phyloP scores from a whole-genome alignment of 2,113 vertebrate species.

The Trinectes maculatus region DNA sequence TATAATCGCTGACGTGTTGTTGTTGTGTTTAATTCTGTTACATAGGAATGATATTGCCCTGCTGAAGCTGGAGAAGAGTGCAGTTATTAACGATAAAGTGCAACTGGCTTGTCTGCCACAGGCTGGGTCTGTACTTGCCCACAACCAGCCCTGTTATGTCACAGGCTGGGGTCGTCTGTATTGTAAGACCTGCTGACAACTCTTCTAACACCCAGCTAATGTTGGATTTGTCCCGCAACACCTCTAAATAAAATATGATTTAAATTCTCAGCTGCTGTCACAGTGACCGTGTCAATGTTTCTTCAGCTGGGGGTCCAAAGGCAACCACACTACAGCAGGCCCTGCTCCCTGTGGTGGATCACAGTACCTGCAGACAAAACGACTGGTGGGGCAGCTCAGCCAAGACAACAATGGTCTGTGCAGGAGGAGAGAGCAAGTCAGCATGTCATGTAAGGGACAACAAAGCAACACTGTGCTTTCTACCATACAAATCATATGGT shows the following conservation, averaged over 20 bases:
- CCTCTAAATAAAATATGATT: background rate
- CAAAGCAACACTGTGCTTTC: background rate
- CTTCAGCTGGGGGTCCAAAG: constrained; percentile 80
- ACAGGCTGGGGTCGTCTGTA: constrained; percentile 75
- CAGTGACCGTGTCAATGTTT: background rate
- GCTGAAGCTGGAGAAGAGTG: constrained; percentile 68
- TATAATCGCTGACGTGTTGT: background rate
- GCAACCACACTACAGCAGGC: constrained; percentile 84
- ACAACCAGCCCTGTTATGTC: constrained; percentile 71
- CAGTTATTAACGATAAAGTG: constrained; percentile 67
- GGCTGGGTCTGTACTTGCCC: constrained; percentile 33
- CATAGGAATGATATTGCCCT: constrained; percentile 74
- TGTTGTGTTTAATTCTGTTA: background rate
- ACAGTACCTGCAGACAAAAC: constrained; percentile 70
- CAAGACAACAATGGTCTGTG: constrained; percentile 81
- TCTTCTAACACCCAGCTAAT: background rate
- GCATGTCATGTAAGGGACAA: constrained; percentile 84
- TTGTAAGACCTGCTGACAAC: constrained; percentile 53
- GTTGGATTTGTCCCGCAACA: no score
- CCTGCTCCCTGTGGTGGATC: constrained; percentile 83
- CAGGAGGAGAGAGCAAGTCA: constrained; percentile 82
- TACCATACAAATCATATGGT: background rate
- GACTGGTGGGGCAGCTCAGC: constrained; percentile 85
- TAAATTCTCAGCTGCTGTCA: background rate
- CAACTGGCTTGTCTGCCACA: constrained; percentile 68